Evolutionary conservation across 2,113 vertebrate species (phyloP), one percentile per base, ranked within the genome.

Genomic region (Mugil cephalus): DNA sequence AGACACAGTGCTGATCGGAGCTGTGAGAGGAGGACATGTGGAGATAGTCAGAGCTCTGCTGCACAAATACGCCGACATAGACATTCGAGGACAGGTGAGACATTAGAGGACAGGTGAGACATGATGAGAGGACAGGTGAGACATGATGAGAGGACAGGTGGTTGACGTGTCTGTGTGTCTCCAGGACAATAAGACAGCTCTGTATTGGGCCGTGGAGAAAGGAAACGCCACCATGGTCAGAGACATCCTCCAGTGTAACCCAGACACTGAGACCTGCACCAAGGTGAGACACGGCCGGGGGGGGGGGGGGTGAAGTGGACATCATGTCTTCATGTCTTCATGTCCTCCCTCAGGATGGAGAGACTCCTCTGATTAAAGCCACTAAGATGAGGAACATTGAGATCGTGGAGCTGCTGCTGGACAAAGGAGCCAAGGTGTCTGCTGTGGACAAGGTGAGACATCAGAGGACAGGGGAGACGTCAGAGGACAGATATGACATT

Each of bases 341-440:
- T n/a, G n/a, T n/a, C n/a, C n/a, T n/a, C 2, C 10, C 52, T 38
- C 85, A 99, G 98, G 98, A 99, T 21, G 96, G 95, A 46, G 98
- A 99, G 80, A 98, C 97, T 0, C 96, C 98, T 0, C 94, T 99
- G 56, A 99, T 99, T 88, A 99, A 99, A 91, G 97, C 98, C 51
- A 99, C 98, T 30, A 99, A 99, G 90, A 99, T 98, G 97, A 96
- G 98, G 79, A 98, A 95, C 81, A 97, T 99, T 45, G 98, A 99
- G 74, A 95, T 98, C 14, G 98, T 99, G 47, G 97, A 99, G 87
- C 96, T 99, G 17, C 94, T 99, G 79, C 92, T 99, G 24, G 97
- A 99, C 58, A 99, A 99, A 91, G 97, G 97, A 65, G 98, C 98
- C 8, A 98, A 96, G 56, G 98, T 99, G 53, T 99, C 98, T 5